phyloP scores from a whole-genome alignment of 2,113 vertebrate species.

The Fregata magnificens region DNA sequence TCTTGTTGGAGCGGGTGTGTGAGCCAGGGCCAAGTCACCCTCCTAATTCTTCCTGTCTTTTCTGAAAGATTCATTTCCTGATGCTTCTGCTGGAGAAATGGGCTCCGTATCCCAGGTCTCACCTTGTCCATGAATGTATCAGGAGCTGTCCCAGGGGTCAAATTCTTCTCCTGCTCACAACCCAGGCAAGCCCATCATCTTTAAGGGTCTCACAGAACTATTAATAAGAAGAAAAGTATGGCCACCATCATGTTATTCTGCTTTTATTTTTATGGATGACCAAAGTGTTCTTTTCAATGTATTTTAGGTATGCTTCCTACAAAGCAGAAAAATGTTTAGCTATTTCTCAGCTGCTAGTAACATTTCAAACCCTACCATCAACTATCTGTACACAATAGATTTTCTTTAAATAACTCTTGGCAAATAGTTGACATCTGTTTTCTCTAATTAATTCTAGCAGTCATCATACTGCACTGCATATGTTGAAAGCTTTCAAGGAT shows the following conservation, averaged over 20 bases:
- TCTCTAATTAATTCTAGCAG: slow-evolving; percentile 66
- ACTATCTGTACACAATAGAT: slow-evolving; percentile 19
- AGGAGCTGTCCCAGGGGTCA: slow-evolving; percentile 21
- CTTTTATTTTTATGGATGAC: neutral
- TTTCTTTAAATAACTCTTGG: slow-evolving; percentile 60
- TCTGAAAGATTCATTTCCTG: slow-evolving; percentile 54
- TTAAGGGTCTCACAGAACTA: neutral
- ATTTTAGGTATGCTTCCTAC: neutral
- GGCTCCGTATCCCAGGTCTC: slow-evolving; percentile 47
- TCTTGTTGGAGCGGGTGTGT: neutral
- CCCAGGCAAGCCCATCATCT: slow-evolving; percentile 22
- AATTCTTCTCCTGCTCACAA: slow-evolving; percentile 49
- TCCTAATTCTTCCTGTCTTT: slow-evolving; percentile 56
- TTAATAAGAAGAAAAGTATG: neutral
- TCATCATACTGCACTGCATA: slow-evolving; percentile 60
- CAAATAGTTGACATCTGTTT: slow-evolving; percentile 62
- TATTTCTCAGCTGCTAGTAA: neutral
- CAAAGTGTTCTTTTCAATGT: neutral
- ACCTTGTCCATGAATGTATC: slow-evolving; percentile 48
- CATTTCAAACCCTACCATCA: slow-evolving; percentile 22
- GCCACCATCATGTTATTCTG: neutral
- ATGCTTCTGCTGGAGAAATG: slow-evolving; percentile 32
- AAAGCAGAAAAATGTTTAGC: neutral
- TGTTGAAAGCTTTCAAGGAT: slow-evolving; percentile 62
- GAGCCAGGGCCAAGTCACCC: slow-evolving; percentile 42